Conservation (phyloP, 2,113 vertebrate species). For the Amphiprion percula region DNA sequence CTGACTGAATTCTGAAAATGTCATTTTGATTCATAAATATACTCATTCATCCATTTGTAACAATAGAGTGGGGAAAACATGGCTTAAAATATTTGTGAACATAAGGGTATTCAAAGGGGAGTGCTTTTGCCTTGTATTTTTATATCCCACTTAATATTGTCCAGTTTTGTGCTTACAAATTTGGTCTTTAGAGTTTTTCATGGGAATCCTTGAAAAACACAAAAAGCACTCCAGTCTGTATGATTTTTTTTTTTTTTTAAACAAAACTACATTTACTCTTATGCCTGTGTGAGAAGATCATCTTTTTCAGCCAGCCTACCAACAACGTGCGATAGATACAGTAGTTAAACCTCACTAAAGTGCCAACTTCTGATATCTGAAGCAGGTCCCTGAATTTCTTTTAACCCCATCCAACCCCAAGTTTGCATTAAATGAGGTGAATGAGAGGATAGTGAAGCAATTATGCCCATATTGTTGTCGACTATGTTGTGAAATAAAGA, state of each 20-base stretch:
- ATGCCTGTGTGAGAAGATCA: neutral
- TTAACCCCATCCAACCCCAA: constrained; percentile 45
- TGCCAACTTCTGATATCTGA: constrained; percentile 55
- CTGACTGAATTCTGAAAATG: neutral
- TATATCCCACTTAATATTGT: neutral
- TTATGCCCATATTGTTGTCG: constrained; percentile 33
- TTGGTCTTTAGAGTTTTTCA: neutral
- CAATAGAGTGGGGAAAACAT: constrained; percentile 33
- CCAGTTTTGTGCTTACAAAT: constrained; percentile 21
- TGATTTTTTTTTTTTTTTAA: neutral
- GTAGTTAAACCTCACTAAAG: constrained; percentile 46
- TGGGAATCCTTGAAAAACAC: neutral
- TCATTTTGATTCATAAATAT: constrained; percentile 6
- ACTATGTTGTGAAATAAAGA: constrained; percentile 66
- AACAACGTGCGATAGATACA: constrained; percentile 23
- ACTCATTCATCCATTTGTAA: constrained; percentile 9
- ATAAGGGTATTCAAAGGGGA: constrained; percentile 22
- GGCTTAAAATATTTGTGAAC: constrained; percentile 37
- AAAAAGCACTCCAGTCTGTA: neutral
- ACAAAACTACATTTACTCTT: constrained; percentile 8
- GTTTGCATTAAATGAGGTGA: constrained; percentile 64
- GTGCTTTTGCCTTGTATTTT: neutral
- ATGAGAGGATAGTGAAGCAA: constrained; percentile 42
- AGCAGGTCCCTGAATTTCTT: constrained; percentile 67
- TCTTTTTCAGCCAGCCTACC: constrained; percentile 38